These are phyloP conservation scores for Apeltes quadracus DNA, from an alignment of 2,113 vertebrate species.

Conservation along the genomic window DNA sequence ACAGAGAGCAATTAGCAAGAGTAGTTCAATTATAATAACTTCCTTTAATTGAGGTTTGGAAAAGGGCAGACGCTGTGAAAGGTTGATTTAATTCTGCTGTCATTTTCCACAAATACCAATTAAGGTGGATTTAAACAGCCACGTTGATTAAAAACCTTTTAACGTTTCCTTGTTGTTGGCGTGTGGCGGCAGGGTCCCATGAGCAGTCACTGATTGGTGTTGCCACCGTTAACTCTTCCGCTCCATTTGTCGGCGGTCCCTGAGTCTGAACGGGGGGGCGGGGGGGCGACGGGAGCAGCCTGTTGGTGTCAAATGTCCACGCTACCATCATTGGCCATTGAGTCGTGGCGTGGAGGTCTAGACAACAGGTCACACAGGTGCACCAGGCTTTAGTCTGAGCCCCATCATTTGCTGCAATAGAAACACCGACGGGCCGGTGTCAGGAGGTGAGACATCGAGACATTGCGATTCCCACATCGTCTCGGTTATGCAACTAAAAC, in stretches of 20 bases:
- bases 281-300: not conserved
- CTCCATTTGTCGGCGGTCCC: not conserved
- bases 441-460: slow-evolving; percentile 36
- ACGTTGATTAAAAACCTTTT: not conserved
- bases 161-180: not conserved
- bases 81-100: not conserved
- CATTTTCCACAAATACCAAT: not conserved
- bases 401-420: slow-evolving; percentile 17
- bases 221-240: not conserved
- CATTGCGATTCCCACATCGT: slow-evolving; percentile 35
- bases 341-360: slow-evolving; percentile 16
- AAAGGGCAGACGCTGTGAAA: not conserved
- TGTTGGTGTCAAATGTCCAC: not conserved
- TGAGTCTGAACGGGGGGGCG: not conserved
- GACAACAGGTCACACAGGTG: too few species aligned
- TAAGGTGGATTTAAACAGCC: not conserved
- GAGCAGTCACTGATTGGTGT: not conserved
- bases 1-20: not conserved
- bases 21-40: not conserved
- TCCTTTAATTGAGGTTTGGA: not conserved
- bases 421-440: slow-evolving; percentile 25
- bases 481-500: slow-evolving; percentile 48
- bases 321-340: not conserved
- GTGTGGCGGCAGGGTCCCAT: not conserved
- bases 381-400: not conserved